Percentiles rank a stretch among this genome's conserved stretches.
These are phyloP conservation scores for Dipodomys spectabilis DNA, from an alignment of 2,113 vertebrate species.

Conservation along the genomic window DNA sequence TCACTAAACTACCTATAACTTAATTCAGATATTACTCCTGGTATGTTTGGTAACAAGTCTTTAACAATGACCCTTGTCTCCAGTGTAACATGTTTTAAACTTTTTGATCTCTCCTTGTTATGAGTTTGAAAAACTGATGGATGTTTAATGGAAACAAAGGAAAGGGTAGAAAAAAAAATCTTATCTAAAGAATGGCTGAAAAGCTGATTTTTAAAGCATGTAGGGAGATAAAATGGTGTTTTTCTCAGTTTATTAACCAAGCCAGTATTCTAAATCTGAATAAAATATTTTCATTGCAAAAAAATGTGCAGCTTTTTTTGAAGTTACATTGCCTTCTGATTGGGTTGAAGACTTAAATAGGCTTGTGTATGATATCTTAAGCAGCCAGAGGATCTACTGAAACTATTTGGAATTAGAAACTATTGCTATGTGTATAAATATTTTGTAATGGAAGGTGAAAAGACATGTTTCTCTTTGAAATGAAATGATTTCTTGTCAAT, in stretches of 20 bases:
- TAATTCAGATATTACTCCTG: slow-evolving; percentile 30
- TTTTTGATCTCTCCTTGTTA: slow-evolving; percentile 41
- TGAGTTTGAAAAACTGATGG: slow-evolving; percentile 49
- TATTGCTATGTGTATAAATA: slow-evolving; percentile 40
- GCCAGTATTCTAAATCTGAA: slow-evolving; percentile 9
- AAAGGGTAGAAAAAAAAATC: slow-evolving; percentile 32
- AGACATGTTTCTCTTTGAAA: background rate
- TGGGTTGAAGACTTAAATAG: background rate
- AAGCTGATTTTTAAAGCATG: background rate
- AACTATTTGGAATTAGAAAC: slow-evolving; percentile 41
- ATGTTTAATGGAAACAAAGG: slow-evolving; percentile 52
- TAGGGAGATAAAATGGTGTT: slow-evolving; percentile 41
- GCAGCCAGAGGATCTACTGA: background rate
- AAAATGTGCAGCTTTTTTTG: background rate
- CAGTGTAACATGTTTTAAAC: background rate
- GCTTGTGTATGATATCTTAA: background rate
- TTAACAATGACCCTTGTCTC: too few relatives aligned
- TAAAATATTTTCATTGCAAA: slow-evolving; percentile 24
- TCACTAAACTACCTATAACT: background rate
- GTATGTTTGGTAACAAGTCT: too few relatives aligned
- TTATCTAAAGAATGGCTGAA: slow-evolving; percentile 63
- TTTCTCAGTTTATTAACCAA: slow-evolving; percentile 23
- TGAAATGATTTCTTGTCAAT: slow-evolving; percentile 19
- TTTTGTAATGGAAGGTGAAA: slow-evolving; percentile 35
- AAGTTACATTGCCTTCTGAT: background rate